A percentile compares a stretch with the other conserved stretches of the same genome.
Evolutionary conservation across 2,797 vertebrate genomes (phyloP).

Genomic region (Sebastes trivittatus): DNA sequence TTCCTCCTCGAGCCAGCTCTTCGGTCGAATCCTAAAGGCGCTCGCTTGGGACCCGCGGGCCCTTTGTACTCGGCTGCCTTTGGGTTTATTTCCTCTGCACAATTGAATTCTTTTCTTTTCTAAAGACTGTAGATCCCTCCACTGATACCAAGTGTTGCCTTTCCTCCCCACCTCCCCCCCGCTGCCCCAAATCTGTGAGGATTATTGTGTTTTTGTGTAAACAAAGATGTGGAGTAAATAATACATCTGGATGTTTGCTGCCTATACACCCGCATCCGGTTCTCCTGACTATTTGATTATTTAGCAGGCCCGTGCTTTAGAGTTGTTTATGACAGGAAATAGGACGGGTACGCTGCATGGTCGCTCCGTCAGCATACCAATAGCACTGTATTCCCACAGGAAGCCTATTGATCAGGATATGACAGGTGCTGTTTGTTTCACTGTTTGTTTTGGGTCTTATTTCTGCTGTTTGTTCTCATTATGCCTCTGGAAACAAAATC

Average conservation of each 20-base stretch:
- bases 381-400: slow-evolving; percentile 43
- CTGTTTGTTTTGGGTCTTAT: slow-evolving; percentile 1
- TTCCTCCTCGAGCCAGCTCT: slow-evolving; percentile 58
- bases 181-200: slow-evolving; percentile 54
- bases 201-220: slow-evolving; percentile 77
- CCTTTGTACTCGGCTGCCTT: slow-evolving; percentile 71
- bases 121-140: slow-evolving; percentile 70
- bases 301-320: slow-evolving; percentile 20
- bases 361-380: slow-evolving; percentile 31
- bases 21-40: slow-evolving; percentile 48
- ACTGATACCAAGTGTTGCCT: slow-evolving; percentile 66
- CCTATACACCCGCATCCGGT: slow-evolving; percentile 35
- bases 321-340: slow-evolving; percentile 64
- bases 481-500: neutral
- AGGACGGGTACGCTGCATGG: neutral
- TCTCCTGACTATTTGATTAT: slow-evolving; percentile 49
- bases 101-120: slow-evolving; percentile 76
- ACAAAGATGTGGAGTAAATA: slow-evolving; percentile 68
- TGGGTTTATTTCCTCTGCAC: slow-evolving; percentile 78
- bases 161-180: slow-evolving; percentile 19
- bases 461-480: slow-evolving; percentile 2
- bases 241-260: slow-evolving; percentile 55
- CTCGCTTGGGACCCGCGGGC: slow-evolving; percentile 43
- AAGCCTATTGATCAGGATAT: slow-evolving; percentile 58
- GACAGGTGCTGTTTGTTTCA: slow-evolving; percentile 42